These are phyloP conservation scores for Sebastes taczanowskii DNA, from an alignment of 2,797 vertebrate genomes.

Conservation along the genomic window DNA sequence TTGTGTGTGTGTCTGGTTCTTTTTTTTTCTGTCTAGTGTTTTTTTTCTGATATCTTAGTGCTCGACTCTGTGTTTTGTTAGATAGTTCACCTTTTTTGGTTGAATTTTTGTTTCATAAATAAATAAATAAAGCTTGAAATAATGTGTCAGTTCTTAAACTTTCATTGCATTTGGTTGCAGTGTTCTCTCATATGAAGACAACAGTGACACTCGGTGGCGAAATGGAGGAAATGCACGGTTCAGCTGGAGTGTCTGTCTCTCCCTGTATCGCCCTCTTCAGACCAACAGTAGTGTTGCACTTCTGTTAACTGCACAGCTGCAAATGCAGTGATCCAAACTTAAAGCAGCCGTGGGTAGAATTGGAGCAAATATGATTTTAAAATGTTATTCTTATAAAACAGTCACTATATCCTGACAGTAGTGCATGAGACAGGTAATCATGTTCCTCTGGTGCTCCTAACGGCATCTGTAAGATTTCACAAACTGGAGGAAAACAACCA, in stretches of 20 bases:
- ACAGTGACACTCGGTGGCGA: slow-evolving; percentile 54
- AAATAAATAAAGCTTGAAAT: slow-evolving; percentile 68
- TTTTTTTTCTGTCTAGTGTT: slow-evolving; percentile 18
- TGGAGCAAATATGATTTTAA: no score
- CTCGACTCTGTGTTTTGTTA: slow-evolving; percentile 54
- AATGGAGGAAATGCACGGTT: neutral
- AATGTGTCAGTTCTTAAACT: neutral
- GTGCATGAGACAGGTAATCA: no score
- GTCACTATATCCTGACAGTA: no score
- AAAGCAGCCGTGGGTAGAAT: neutral
- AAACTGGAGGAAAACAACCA: rapidly evolving
- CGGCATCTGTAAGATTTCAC: no score
- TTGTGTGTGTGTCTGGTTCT: slow-evolving; percentile 17
- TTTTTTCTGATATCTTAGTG: slow-evolving; percentile 52
- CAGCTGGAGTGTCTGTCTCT: neutral
- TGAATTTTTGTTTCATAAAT: slow-evolving; percentile 57
- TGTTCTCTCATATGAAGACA: neutral
- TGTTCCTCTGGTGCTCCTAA: no score
- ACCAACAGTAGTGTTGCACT: neutral
- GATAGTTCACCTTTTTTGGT: slow-evolving; percentile 56
- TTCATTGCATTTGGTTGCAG: neutral
- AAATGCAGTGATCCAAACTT: neutral
- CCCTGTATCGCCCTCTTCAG: neutral
- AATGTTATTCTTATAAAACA: no score
- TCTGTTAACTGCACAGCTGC: neutral